Percentiles rank a stretch among this genome's conserved stretches.
These are phyloP conservation scores for Pogonocichla stellata DNA, from an alignment of 2,113 vertebrate species.

Conservation along the genomic window DNA sequence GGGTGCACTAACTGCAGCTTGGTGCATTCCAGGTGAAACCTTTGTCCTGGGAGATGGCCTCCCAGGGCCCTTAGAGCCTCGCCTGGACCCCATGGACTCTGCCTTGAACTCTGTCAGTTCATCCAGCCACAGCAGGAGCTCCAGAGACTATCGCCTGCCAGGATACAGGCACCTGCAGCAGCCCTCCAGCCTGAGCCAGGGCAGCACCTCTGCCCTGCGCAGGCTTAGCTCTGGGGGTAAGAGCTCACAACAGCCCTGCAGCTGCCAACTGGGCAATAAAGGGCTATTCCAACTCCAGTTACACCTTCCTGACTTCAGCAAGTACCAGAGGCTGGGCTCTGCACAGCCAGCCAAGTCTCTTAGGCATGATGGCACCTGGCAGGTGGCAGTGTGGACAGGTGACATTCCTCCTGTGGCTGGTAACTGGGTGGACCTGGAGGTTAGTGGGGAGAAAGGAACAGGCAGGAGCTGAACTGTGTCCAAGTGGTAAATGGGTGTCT, in stretches of 20 bases:
- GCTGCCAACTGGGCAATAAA: not conserved
- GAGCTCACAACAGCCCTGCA: not conserved
- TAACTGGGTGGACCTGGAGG: not conserved
- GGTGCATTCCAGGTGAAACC: slow-evolving; percentile 80
- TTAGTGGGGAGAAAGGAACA: not conserved
- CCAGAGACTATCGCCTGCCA: slow-evolving; percentile 73
- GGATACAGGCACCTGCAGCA: slow-evolving; percentile 81
- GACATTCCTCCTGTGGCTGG: not conserved
- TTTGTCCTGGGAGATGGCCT: slow-evolving; percentile 81
- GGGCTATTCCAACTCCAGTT: not conserved
- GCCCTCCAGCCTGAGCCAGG: slow-evolving; percentile 72
- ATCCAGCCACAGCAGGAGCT: slow-evolving; percentile 73
- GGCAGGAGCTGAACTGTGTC: not conserved
- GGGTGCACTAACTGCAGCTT: slow-evolving; percentile 47
- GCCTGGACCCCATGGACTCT: slow-evolving; percentile 80
- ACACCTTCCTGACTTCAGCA: not conserved
- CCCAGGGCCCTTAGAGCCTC: slow-evolving; percentile 76
- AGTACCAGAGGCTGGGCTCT: not conserved
- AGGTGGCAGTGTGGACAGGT: not conserved
- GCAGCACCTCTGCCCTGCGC: slow-evolving; percentile 69
- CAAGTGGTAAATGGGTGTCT: not conserved
- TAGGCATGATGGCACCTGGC: not conserved
- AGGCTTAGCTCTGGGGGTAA: slow-evolving; percentile 85
- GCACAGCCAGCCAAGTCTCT: not conserved
- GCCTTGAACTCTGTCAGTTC: slow-evolving; percentile 80